Percentiles rank a stretch among this genome's conserved stretches.
Evolutionary conservation across 2,797 vertebrate genomes (phyloP).

Genomic region (Gorsachius magnificus): DNA sequence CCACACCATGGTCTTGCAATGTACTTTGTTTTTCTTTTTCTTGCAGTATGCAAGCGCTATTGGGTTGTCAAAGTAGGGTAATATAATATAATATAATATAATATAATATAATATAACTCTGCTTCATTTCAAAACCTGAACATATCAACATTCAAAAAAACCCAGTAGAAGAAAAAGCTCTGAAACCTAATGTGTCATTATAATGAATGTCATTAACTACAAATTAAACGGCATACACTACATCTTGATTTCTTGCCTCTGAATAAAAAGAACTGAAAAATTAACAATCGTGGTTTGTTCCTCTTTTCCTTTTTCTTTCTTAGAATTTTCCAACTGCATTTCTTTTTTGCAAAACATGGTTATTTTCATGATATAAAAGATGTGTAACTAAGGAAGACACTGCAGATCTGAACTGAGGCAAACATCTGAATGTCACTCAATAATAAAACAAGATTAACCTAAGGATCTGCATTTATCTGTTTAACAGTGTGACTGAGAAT

Average conservation of each 20-base stretch:
- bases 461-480: constrained; percentile 39
- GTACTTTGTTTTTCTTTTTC: neutral
- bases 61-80: neutral
- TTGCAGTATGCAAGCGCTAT: fast-evolving
- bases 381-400: neutral
- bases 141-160: neutral
- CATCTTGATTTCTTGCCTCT: constrained; percentile 32
- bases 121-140: neutral
- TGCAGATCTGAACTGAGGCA: neutral
- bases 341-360: neutral
- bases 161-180: neutral
- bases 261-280: constrained; percentile 4
- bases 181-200: neutral
- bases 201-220: neutral
- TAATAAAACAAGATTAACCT: constrained; percentile 47
- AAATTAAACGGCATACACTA: constrained; percentile 1
- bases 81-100: too few relatives aligned
- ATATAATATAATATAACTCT: too few relatives aligned
- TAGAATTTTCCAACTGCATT: neutral
- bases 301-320: neutral
- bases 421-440: constrained; percentile 21
- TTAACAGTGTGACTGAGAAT: constrained; percentile 41
- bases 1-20: neutral
- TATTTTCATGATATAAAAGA: neutral
- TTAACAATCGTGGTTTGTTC: neutral